A percentile compares a stretch with the other conserved stretches of the same genome.
Evolutionary conservation across 2,113 vertebrate genomes (phyloP).

Genomic region (Himantopus leucocephalus): DNA sequence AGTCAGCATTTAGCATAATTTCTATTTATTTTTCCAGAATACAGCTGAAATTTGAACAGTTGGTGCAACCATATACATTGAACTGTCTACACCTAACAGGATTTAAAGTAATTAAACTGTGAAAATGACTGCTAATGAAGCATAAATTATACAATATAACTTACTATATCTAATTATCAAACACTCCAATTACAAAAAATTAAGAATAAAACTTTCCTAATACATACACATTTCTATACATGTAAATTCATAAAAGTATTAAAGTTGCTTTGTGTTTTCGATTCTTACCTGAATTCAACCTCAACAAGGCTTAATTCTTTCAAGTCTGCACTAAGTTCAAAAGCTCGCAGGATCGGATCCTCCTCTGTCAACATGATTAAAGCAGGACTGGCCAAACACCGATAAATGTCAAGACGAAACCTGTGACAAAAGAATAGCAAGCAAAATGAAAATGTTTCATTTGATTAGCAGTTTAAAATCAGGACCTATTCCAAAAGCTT

Average conservation of each 20-base stretch:
- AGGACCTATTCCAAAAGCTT: background rate
- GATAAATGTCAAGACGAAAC: conserved; percentile 98
- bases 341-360: conserved; percentile 95
- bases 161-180: background rate
- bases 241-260: background rate
- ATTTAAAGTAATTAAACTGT: background rate
- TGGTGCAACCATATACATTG: background rate
- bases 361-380: conserved; percentile 98
- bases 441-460: background rate
- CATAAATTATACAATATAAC: background rate
- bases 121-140: background rate
- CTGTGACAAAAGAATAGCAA: conserved; percentile 64
- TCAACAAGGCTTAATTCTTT: conserved; percentile 97
- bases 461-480: background rate
- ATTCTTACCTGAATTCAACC: conserved; percentile 94
- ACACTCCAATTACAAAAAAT: background rate
- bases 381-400: conserved; percentile 94
- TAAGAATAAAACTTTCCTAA: background rate
- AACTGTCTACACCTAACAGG: background rate
- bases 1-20: background rate
- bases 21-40: background rate
- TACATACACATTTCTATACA: background rate
- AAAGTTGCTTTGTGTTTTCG: background rate
- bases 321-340: conserved; percentile 95
- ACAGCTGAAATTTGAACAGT: background rate